phyloP scores from a whole-genome alignment of 1,140 invertebrate species.

The Pinna nobilis region DNA sequence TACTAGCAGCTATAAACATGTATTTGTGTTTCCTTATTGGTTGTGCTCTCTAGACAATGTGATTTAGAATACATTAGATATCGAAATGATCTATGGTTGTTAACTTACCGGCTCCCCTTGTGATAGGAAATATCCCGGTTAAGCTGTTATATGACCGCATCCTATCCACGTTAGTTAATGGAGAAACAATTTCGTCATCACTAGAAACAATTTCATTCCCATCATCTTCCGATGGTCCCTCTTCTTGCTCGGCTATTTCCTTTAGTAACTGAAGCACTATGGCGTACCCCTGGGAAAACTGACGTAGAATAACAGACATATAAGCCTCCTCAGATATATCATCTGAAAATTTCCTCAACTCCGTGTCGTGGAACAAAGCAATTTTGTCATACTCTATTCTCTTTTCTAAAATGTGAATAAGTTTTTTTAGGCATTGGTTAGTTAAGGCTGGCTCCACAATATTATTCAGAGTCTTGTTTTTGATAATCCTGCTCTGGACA shows the following conservation, averaged over 20 bases:
- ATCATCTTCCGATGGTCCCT: slow-evolving; percentile 43
- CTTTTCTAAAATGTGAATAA: slow-evolving; percentile 79
- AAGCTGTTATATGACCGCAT: slow-evolving; percentile 41
- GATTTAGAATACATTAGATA: no score
- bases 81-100: no score
- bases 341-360: slow-evolving; percentile 78
- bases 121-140: slow-evolving; percentile 25
- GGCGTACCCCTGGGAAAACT: slow-evolving; percentile 59
- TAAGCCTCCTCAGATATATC: slow-evolving; percentile 29
- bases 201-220: slow-evolving; percentile 43
- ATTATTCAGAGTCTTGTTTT: slow-evolving; percentile 92
- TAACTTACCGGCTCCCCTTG: slow-evolving; percentile 42
- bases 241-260: slow-evolving; percentile 50
- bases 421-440: slow-evolving; percentile 78
- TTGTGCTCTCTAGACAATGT: no score
- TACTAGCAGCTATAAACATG: no score
- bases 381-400: slow-evolving; percentile 84
- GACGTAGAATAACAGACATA: slow-evolving; percentile 49
- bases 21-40: no score
- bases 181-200: slow-evolving; percentile 53
- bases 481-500: slow-evolving; percentile 89
- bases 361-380: slow-evolving; percentile 82
- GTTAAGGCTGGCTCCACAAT: slow-evolving; percentile 83
- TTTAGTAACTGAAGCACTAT: slow-evolving; percentile 51
- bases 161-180: slow-evolving; percentile 48